phyloP scores from a whole-genome alignment of 2,797 vertebrate species.

The Galagoides demidoff region DNA sequence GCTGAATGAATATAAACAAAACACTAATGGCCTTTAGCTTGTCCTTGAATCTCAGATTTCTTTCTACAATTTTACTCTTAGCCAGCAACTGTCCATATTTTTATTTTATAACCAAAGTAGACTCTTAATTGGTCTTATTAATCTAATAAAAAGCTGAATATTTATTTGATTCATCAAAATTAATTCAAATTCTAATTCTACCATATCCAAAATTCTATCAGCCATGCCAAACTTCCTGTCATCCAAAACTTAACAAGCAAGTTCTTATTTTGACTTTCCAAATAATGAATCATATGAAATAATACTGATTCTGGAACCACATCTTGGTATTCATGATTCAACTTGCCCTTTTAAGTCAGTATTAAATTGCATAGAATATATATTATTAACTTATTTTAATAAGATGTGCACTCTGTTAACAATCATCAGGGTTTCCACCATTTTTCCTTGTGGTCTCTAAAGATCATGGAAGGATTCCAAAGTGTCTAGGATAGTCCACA shows the following conservation, averaged over 20 bases:
- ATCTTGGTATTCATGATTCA: neutral
- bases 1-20: neutral
- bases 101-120: neutral
- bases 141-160: conserved; percentile 21
- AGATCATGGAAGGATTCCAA: neutral
- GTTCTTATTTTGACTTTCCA: neutral
- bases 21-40: neutral
- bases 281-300: neutral
- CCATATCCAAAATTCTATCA: neutral
- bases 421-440: neutral
- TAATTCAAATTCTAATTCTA: conserved; percentile 41
- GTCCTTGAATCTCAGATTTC: neutral
- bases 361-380: neutral
- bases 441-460: neutral
- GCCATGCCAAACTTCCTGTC: neutral
- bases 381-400: neutral
- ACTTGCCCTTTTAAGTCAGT: neutral
- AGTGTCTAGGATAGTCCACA: neutral
- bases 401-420: neutral
- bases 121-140: conserved; percentile 11
- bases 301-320: neutral
- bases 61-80: neutral
- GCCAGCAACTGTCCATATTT: neutral
- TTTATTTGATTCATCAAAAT: conserved; percentile 39
- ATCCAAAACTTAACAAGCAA: neutral